A percentile compares a stretch with the other conserved stretches of the same genome.
Evolutionary conservation across 2,888 invertebrate genomes (phyloP).

Genomic region (Chrysotoxum bicinctum): DNA sequence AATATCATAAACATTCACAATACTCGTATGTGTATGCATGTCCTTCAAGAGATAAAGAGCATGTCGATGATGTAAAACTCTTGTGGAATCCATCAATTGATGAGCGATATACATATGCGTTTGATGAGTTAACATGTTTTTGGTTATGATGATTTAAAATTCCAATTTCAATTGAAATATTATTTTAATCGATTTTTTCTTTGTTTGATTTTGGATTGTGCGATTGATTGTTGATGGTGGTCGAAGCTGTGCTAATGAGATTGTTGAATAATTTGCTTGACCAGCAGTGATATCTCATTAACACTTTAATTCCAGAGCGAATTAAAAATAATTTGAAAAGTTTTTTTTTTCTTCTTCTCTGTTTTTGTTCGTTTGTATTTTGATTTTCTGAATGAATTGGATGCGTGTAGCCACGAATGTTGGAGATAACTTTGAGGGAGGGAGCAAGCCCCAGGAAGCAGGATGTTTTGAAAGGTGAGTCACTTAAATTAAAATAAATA

Average conservation of each 20-base stretch:
- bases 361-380: not conserved
- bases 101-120: conserved; percentile 15
- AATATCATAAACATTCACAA: not conserved
- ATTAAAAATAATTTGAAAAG: conserved; percentile 52
- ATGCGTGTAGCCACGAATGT: not conserved
- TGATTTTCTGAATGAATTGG: not conserved
- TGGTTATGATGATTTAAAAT: conserved; percentile 61
- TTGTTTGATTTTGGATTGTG: not conserved
- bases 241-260: conserved; percentile 39
- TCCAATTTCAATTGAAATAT: conserved; percentile 48
- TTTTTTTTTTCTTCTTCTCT: not conserved
- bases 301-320: conserved; percentile 42
- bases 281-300: conserved; percentile 40
- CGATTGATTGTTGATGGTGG: not conserved
- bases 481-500: conserved; percentile 12
- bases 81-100: conserved; percentile 17
- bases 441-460: not conserved
- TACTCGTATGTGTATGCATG: not conserved
- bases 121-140: conserved; percentile 45
- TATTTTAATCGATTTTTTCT: conserved; percentile 18
- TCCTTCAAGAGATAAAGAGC: not conserved
- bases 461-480: conserved; percentile 48
- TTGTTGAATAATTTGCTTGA: conserved; percentile 39
- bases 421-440: not conserved
- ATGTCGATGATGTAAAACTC: conserved; percentile 23